phyloP scores from a whole-genome alignment of 2,888 invertebrate species.

The Cephonodes hylas region DNA sequence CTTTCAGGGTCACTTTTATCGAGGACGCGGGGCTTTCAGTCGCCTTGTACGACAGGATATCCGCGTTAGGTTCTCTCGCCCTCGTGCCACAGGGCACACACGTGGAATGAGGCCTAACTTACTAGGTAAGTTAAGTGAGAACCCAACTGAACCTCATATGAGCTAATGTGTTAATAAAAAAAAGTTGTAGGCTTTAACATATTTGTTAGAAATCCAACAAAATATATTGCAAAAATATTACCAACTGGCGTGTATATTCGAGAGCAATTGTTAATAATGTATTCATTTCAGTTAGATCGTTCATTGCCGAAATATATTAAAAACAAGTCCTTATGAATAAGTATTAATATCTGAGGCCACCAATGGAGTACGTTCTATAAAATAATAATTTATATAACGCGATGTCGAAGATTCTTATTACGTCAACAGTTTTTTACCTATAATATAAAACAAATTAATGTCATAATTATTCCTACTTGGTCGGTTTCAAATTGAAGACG shows the following conservation, averaged over 20 bases:
- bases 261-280: neutral
- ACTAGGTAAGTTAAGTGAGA: no score
- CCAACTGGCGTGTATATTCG: neutral
- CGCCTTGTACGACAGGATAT: no score
- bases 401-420: neutral
- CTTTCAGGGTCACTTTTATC: no score
- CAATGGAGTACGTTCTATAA: neutral
- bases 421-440: neutral
- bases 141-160: no score
- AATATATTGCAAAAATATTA: neutral
- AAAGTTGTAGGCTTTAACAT: no score
- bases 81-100: no score
- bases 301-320: no score
- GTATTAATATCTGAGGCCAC: neutral
- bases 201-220: no score
- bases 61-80: no score
- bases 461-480: neutral
- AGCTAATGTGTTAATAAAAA: no score
- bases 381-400: neutral
- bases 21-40: no score
- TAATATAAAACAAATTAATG: neutral
- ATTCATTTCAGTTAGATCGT: neutral
- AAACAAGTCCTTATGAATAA: neutral
- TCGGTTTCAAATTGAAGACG: neutral
- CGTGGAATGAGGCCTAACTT: no score